phyloP scores from a whole-genome alignment of 2,888 invertebrate genomes.

The Harpalus rubripes region DNA sequence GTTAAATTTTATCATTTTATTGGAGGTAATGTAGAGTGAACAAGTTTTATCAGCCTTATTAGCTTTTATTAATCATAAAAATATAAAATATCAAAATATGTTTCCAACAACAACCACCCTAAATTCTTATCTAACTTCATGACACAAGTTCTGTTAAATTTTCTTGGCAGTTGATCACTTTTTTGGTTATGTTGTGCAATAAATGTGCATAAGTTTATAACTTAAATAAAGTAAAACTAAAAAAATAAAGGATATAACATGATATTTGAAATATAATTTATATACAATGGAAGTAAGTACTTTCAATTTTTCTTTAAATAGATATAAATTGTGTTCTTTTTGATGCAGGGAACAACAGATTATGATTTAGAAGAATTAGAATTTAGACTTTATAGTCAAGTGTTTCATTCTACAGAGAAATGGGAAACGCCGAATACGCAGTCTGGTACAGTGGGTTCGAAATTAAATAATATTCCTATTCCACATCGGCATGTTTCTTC shows the following conservation, averaged over 20 bases:
- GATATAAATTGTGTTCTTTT: not conserved
- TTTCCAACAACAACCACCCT: too few species aligned
- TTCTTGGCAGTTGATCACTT: not conserved
- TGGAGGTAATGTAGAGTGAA: too few species aligned
- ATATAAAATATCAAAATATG: too few species aligned
- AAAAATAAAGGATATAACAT: conserved; percentile 16
- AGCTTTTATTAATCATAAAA: too few species aligned
- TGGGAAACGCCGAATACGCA: conserved; percentile 44
- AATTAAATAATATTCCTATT: conserved; percentile 14
- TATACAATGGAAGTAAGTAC: conserved; percentile 35
- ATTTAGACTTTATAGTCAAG: conserved; percentile 74
- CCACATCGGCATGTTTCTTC: conserved; percentile 38
- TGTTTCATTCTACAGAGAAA: conserved; percentile 71
- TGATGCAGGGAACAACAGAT: conserved; percentile 69
- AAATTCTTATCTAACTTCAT: not conserved
- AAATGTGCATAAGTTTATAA: conserved; percentile 38
- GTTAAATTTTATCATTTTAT: too few species aligned
- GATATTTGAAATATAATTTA: conserved; percentile 18
- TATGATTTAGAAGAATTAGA: conserved; percentile 74
- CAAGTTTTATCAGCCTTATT: too few species aligned
- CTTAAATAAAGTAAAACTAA: not conserved
- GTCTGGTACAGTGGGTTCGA: not conserved
- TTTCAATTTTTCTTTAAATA: not conserved
- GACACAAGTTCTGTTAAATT: not conserved
- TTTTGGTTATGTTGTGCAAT: conserved; percentile 56